Conservation (phyloP, 2,888 invertebrate species). For the Dendrolimus pini region DNA sequence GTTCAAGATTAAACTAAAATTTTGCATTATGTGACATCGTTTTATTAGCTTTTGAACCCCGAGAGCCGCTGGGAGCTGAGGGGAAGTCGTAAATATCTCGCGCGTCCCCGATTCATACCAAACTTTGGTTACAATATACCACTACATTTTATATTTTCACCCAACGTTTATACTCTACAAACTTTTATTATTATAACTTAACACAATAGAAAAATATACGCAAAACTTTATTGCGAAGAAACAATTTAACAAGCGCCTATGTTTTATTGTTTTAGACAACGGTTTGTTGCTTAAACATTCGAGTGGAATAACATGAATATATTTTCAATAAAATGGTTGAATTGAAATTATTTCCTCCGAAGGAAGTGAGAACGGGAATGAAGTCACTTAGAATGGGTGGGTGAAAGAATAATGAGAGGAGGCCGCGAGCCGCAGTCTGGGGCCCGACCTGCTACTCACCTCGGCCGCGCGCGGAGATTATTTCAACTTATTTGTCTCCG, state of each 20-base stretch:
- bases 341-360: slow-evolving; percentile 56
- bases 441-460: slow-evolving; percentile 32
- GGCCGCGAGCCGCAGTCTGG: slow-evolving; percentile 13
- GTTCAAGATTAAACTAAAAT: slow-evolving; percentile 34
- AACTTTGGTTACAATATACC: slow-evolving; percentile 49
- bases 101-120: slow-evolving; percentile 51
- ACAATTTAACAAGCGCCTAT: neutral
- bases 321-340: slow-evolving; percentile 41
- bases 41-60: slow-evolving; percentile 59
- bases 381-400: slow-evolving; percentile 53
- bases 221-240: neutral
- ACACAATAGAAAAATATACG: neutral
- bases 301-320: slow-evolving; percentile 23
- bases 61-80: slow-evolving; percentile 42
- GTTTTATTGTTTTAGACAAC: neutral
- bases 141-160: neutral
- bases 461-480: slow-evolving; percentile 30
- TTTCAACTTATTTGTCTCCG: slow-evolving; percentile 54
- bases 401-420: slow-evolving; percentile 57
- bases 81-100: slow-evolving; percentile 62
- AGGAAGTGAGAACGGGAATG: slow-evolving; percentile 62
- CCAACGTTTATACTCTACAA: slow-evolving; percentile 16
- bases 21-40: slow-evolving; percentile 51
- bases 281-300: neutral
- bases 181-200: neutral